A percentile compares a stretch with the other conserved stretches of the same genome.
Conservation (phyloP, 2,888 invertebrate genomes). For the Sabellastarte sp. region DNA sequence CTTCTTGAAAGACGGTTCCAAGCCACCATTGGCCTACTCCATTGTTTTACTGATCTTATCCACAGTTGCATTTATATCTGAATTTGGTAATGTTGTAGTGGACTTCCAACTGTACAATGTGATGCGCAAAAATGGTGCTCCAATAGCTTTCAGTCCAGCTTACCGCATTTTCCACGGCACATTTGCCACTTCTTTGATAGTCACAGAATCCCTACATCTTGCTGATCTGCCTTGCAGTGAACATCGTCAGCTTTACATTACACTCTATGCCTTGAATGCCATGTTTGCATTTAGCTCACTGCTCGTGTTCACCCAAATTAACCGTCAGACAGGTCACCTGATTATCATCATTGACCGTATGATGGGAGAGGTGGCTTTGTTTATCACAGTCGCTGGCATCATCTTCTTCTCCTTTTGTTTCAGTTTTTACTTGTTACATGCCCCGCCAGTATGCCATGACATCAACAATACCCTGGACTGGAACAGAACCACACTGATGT, state of each 20-base stretch:
- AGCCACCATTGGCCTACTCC: neutral
- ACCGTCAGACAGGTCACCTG: neutral
- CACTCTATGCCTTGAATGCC: neutral
- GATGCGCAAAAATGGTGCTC: neutral
- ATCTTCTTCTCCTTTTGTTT: neutral
- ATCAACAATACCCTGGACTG: neutral
- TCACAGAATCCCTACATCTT: neutral
- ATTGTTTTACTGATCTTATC: neutral
- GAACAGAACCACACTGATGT: neutral
- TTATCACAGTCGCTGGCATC: neutral
- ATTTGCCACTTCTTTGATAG: neutral
- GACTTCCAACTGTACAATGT: neutral
- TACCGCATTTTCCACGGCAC: neutral
- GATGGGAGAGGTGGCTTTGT: neutral
- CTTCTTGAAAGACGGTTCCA: neutral
- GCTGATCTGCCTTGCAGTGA: neutral
- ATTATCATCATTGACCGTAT: neutral
- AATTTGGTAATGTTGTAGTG: neutral
- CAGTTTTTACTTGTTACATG: neutral
- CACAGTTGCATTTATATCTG: neutral
- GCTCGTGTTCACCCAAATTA: neutral
- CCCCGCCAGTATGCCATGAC: neutral
- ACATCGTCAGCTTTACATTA: neutral
- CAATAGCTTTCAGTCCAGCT: neutral
- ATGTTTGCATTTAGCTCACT: neutral